Evolutionary conservation across 2,888 invertebrate genomes (phyloP).

Genomic region (Sceliomorpha sp.): DNA sequence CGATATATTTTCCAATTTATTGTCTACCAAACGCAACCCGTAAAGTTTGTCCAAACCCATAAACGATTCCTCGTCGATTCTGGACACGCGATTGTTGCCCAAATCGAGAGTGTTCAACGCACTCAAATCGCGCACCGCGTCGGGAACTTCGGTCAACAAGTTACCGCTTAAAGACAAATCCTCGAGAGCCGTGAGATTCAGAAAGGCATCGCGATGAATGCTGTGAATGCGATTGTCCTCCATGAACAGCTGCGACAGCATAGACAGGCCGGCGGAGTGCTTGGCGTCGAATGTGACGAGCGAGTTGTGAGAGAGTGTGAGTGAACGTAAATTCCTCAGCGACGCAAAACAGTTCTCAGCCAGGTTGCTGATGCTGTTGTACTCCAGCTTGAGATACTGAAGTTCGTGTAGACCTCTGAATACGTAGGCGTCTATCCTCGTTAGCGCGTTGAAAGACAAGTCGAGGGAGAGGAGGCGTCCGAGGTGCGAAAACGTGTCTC

Average conservation of each 20-base stretch:
- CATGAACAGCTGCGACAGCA: conserved; percentile 87
- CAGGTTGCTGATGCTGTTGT: conserved; percentile 86
- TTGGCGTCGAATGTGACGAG: conserved; percentile 86
- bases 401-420: conserved; percentile 89
- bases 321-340: conserved; percentile 88
- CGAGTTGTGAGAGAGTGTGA: conserved; percentile 87
- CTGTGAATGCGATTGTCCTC: conserved; percentile 87
- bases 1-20: conserved; percentile 88
- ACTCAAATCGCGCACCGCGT: conserved; percentile 85
- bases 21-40: conserved; percentile 89
- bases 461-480: conserved; percentile 88
- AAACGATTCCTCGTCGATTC: conserved; percentile 87
- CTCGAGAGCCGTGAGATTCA: conserved; percentile 89
- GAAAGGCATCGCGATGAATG: conserved; percentile 87
- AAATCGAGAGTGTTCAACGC: conserved; percentile 89
- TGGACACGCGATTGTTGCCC: conserved; percentile 89
- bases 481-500: conserved; percentile 88
- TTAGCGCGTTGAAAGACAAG: conserved; percentile 87
- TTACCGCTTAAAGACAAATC: conserved; percentile 90
- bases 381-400: conserved; percentile 88
- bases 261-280: conserved; percentile 87
- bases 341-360: conserved; percentile 88
- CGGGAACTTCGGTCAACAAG: conserved; percentile 86
- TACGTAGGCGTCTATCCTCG: conserved; percentile 86
- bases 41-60: conserved; percentile 88